Percentiles rank a stretch among this genome's conserved stretches.
These are phyloP conservation scores for Onychostoma macrolepis DNA, from an alignment of 2,113 vertebrate species.

Conservation along the genomic window DNA sequence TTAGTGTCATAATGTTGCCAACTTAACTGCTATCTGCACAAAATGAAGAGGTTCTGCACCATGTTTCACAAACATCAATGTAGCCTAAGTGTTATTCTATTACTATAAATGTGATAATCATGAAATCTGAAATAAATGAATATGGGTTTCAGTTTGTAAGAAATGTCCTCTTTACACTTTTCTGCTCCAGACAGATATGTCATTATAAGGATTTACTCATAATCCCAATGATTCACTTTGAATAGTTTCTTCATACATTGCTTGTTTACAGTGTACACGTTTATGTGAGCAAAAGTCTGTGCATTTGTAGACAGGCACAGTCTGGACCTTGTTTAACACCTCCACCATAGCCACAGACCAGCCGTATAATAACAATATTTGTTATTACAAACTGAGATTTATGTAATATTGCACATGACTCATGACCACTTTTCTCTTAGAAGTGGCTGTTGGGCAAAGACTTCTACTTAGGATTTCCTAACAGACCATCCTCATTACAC, in stretches of 20 bases:
- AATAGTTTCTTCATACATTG: slow-evolving; percentile 6
- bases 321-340: neutral
- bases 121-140: neutral
- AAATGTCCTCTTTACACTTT: neutral
- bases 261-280: neutral
- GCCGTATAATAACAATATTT: too few species aligned
- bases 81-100: neutral
- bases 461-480: neutral
- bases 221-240: slow-evolving; percentile 10
- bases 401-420: neutral
- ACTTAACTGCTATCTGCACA: neutral
- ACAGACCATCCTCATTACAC: neutral
- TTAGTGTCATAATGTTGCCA: neutral
- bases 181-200: neutral
- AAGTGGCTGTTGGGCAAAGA: neutral
- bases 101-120: neutral
- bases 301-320: neutral
- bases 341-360: neutral
- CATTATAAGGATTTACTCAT: slow-evolving; percentile 31
- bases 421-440: neutral
- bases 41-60: neutral
- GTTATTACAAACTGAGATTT: neutral
- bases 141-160: neutral
- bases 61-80: neutral
- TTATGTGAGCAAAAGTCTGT: neutral